phyloP scores from a whole-genome alignment of 2,113 vertebrate species.

The Oenanthe oenanthe region DNA sequence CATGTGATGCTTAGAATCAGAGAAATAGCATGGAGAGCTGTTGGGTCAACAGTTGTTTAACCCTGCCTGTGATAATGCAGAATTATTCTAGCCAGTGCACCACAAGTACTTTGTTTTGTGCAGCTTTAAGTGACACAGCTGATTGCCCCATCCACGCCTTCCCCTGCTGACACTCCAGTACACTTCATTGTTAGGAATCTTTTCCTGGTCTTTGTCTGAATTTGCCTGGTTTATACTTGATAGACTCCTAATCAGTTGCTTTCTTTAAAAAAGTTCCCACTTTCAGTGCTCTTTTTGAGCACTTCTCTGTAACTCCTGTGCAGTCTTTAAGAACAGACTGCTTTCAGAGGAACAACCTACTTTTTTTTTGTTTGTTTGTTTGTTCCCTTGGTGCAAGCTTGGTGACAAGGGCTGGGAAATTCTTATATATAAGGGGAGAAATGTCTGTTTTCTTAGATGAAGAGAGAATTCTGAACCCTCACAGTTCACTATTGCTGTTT shows the following conservation, averaged over 20 bases:
- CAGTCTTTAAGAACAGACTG: neutral
- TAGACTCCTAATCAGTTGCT: neutral
- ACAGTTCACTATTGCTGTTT: neutral
- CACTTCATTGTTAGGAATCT: neutral
- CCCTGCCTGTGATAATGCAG: slow-evolving; percentile 28
- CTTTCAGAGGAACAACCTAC: neutral
- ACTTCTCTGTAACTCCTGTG: neutral
- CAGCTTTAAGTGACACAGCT: slow-evolving; percentile 8
- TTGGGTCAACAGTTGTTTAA: slow-evolving; percentile 54
- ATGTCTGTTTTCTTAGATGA: neutral
- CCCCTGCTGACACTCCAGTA: neutral
- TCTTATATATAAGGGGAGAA: neutral
- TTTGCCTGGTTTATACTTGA: neutral
- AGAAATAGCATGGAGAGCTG: slow-evolving; percentile 18
- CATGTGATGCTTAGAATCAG: slow-evolving; percentile 18
- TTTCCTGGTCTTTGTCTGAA: neutral
- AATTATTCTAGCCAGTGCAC: slow-evolving; percentile 2
- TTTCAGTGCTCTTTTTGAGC: neutral
- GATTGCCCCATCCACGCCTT: slow-evolving; percentile 4
- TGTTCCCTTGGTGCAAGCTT: neutral
- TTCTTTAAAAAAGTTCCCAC: neutral
- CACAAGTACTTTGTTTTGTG: slow-evolving; percentile 50
- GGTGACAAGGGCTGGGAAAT: neutral
- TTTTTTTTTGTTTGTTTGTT: neutral
- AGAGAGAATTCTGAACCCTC: neutral